Evolutionary conservation across 2,888 invertebrate genomes (phyloP).

Genomic region (Nebria salina): DNA sequence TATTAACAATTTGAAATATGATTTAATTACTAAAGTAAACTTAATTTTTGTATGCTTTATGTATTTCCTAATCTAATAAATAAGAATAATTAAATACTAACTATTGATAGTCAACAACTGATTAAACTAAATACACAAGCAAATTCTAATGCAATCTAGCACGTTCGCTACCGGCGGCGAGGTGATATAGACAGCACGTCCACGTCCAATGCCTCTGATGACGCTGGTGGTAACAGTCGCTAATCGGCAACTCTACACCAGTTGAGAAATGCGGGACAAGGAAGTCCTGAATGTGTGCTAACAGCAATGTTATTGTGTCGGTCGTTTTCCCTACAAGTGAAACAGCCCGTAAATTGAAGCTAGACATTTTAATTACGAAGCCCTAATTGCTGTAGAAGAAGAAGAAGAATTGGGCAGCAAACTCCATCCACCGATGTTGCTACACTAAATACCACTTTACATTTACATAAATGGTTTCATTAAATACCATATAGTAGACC

Average conservation of each 20-base stretch:
- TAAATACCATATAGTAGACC: no score
- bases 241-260: slow-evolving; percentile 36
- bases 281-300: slow-evolving; percentile 8
- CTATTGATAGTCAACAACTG: no score
- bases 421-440: background rate
- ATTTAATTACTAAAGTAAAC: no score
- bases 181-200: background rate
- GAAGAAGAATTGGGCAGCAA: slow-evolving; percentile 46
- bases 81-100: no score
- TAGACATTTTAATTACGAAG: slow-evolving; percentile 48
- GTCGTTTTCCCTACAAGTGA: slow-evolving; percentile 14
- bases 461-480: background rate
- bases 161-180: background rate
- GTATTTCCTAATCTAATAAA: no score
- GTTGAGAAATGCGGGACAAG: slow-evolving; percentile 13
- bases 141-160: background rate
- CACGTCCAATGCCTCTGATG: background rate
- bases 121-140: background rate
- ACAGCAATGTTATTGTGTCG: slow-evolving; percentile 43
- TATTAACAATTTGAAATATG: background rate
- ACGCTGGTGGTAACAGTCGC: slow-evolving; percentile 31
- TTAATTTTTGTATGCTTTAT: no score
- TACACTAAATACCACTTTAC: background rate
- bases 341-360: slow-evolving; percentile 46
- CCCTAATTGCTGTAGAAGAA: slow-evolving; percentile 48